Conservation (phyloP, 2,888 invertebrate species). For the Drosophila nigritarsus region DNA sequence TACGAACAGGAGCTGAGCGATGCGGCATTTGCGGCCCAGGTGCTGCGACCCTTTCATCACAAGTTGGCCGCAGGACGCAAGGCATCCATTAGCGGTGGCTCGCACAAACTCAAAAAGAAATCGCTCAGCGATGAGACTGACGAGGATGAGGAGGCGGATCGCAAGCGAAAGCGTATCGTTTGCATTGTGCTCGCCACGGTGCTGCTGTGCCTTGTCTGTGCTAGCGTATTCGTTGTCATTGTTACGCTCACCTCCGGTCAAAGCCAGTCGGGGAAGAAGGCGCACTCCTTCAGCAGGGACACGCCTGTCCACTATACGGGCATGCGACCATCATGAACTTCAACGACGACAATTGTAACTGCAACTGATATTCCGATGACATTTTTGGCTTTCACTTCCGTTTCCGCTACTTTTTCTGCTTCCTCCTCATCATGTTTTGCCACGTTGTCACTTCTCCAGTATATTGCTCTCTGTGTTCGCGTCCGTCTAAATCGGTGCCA, state of each 20-base stretch:
- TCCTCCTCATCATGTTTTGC: slow-evolving; percentile 3
- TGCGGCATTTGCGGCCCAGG: slow-evolving; percentile 84
- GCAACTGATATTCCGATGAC: slow-evolving; percentile 29
- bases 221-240: slow-evolving; percentile 91
- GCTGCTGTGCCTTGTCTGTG: slow-evolving; percentile 90
- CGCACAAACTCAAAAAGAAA: slow-evolving; percentile 83
- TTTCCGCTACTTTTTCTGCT: slow-evolving; percentile 39
- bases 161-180: slow-evolving; percentile 89
- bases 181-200: slow-evolving; percentile 89
- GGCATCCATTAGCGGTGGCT: slow-evolving; percentile 78
- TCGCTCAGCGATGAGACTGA: slow-evolving; percentile 85
- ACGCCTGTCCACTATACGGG: slow-evolving; percentile 85
- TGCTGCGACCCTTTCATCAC: slow-evolving; percentile 84
- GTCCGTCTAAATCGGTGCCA: slow-evolving; percentile 32
- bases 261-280: slow-evolving; percentile 88
- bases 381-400: slow-evolving; percentile 53
- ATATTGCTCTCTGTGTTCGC: slow-evolving; percentile 24
- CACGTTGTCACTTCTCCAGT: slow-evolving; percentile 18
- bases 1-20: slow-evolving; percentile 84
- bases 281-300: slow-evolving; percentile 87
- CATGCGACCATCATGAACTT: slow-evolving; percentile 80
- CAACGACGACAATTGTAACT: slow-evolving; percentile 20
- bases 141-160: slow-evolving; percentile 88
- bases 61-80: slow-evolving; percentile 82
- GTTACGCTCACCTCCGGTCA: slow-evolving; percentile 90